Evolutionary conservation across 1,140 invertebrate species (phyloP), one percentile per base, ranked within the genome.

Genomic region (Caenorhabditis briggsae): DNA sequence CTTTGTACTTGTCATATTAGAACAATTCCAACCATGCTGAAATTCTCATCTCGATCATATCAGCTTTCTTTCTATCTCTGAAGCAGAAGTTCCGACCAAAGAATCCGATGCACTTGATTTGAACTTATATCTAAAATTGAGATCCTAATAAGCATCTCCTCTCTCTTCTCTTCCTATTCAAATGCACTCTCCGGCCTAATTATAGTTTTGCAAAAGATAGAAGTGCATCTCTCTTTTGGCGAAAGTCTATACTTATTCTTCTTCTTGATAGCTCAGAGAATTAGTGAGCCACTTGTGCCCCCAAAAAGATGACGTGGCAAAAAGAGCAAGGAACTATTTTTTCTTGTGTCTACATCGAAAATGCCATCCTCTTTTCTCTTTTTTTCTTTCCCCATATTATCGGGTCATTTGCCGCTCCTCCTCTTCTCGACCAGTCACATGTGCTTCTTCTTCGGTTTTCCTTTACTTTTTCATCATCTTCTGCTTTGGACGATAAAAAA

Each of bases 391-490:
- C 70, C 70, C 70, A 78, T 78, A 50, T 78, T 78, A 78, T 78
- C 70, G 70, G 46, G 70, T 78, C 70, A 78, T 78, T 78, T 23
- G 59, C 70, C 20, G 7, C 18, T 70, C 64, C 18, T 20, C 23
- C 16, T 20, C 12, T 16, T 8, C 16, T 14, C 70, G 9, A n/a
- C 33, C 70, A 50, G 70, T 78, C 70, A 33, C 33, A 78, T 78
- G 70, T 78, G 70, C 70, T 78, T 78, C 46, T 78, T 78, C 70
- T 50, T 70, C 64, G 11, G 43, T 25, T n/a, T 78, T 50, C 70
- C 46, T 78, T 78, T 53, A 50, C 46, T 78, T 78, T 78, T 78
- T 41, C 70, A 78, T 50, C 70, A 78, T 78, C 70, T 78, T 78
- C 41, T 43, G 16, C 6, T 46, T 74, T 48, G 3, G n/a, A 16